A percentile compares a stretch with the other conserved stretches of the same genome.
These are phyloP conservation scores for Hymenochirus boettgeri DNA, from an alignment of 2,113 vertebrate species.

Conservation along the genomic window DNA sequence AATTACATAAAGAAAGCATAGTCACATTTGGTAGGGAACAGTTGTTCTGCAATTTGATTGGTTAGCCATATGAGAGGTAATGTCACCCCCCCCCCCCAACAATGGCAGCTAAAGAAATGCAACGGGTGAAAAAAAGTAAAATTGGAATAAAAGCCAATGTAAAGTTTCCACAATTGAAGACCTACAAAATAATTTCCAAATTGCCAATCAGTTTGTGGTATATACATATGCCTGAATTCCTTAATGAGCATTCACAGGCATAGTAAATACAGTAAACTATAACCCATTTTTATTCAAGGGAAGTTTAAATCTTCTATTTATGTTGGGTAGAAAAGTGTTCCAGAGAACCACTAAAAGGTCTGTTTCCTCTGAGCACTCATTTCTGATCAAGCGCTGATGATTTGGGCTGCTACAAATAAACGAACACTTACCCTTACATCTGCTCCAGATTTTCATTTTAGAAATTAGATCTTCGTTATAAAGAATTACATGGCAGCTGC, in stretches of 20 bases:
- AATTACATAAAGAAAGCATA: no score
- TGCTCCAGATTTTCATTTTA: conserved; percentile 72
- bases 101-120: no score
- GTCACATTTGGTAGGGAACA: no score
- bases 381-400: conserved; percentile 28
- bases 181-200: no score
- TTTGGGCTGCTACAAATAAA: conserved; percentile 42
- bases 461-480: conserved; percentile 64
- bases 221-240: no score
- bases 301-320: background rate
- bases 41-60: no score
- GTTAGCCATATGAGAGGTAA: no score
- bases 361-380: conserved; percentile 16
- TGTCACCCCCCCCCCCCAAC: no score
- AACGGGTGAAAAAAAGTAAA: no score
- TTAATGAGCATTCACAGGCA: background rate
- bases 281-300: background rate
- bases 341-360: conserved; percentile 10
- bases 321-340: conserved; percentile 4
- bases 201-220: no score
- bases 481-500: conserved; percentile 53
- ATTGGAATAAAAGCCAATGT: no score
- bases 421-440: conserved; percentile 64
- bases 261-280: background rate
- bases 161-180: no score